Conservation (phyloP, 30 jellyfish, hydroid and myxozoan genomes). For the Calvadosia cruxmelitensis region DNA sequence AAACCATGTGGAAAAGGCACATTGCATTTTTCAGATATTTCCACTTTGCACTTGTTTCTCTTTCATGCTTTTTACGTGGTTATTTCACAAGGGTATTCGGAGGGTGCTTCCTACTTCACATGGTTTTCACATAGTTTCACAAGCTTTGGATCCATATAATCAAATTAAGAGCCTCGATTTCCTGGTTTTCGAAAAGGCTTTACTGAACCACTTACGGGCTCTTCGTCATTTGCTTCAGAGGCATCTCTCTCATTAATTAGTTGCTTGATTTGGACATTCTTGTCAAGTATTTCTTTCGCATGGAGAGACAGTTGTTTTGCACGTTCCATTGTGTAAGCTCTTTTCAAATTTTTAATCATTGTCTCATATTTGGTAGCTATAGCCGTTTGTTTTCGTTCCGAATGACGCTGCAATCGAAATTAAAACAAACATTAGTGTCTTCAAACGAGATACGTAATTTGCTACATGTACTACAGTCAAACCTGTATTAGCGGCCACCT, state of each 20-base stretch:
- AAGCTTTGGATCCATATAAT: not conserved
- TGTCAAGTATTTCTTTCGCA: constrained; percentile 48
- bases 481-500: no score
- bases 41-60: no score
- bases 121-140: no score
- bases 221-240: not conserved
- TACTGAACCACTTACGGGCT: not conserved
- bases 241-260: not conserved
- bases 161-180: not conserved
- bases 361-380: constrained; percentile 3
- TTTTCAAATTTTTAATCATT: constrained; percentile 36
- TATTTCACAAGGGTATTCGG: no score
- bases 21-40: no score
- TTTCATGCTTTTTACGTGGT: no score
- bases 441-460: no score
- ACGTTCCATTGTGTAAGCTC: constrained; percentile 68
- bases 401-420: not conserved
- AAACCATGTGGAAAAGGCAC: no score
- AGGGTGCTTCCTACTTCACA: no score
- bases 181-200: not conserved
- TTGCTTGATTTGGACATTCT: constrained; percentile 49
- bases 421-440: no score
- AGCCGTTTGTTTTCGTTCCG: constrained; percentile 4
- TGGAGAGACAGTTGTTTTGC: constrained; percentile 76
- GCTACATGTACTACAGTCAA: no score